phyloP scores from a whole-genome alignment of 2,113 vertebrate species.

The Otis tarda region DNA sequence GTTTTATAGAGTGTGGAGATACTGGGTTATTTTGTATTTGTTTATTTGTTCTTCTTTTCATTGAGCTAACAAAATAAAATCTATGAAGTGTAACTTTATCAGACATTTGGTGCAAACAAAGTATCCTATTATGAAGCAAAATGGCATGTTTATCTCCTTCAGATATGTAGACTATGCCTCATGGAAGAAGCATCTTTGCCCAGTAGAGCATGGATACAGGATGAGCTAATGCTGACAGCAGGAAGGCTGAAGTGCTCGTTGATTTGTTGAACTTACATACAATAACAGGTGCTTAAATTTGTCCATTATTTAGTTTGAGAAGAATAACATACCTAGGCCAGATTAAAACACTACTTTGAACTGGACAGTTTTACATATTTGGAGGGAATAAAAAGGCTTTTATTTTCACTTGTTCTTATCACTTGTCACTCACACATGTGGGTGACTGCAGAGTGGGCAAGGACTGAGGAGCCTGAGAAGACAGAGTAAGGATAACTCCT shows the following conservation, averaged over 20 bases:
- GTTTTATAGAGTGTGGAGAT: background rate
- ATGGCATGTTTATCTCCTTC: background rate
- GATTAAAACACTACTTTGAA: background rate
- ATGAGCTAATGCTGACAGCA: background rate
- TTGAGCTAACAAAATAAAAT: background rate
- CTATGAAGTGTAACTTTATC: background rate
- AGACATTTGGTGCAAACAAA: background rate
- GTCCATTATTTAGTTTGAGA: background rate
- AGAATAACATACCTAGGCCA: background rate
- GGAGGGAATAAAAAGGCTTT: background rate
- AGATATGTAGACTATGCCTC: background rate
- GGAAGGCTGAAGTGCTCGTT: background rate
- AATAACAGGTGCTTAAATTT: background rate
- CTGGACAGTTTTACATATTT: background rate
- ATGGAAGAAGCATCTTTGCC: background rate
- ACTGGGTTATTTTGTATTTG: background rate
- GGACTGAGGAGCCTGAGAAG: background rate
- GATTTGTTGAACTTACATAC: background rate
- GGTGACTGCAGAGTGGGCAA: background rate
- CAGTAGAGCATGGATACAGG: background rate
- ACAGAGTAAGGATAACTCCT: background rate
- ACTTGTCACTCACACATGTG: background rate
- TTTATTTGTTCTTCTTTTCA: background rate
- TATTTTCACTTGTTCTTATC: background rate
- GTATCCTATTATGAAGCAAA: background rate